These are phyloP conservation scores for Oxytorus armatus DNA, from an alignment of 2,888 invertebrate genomes.

Conservation along the genomic window DNA sequence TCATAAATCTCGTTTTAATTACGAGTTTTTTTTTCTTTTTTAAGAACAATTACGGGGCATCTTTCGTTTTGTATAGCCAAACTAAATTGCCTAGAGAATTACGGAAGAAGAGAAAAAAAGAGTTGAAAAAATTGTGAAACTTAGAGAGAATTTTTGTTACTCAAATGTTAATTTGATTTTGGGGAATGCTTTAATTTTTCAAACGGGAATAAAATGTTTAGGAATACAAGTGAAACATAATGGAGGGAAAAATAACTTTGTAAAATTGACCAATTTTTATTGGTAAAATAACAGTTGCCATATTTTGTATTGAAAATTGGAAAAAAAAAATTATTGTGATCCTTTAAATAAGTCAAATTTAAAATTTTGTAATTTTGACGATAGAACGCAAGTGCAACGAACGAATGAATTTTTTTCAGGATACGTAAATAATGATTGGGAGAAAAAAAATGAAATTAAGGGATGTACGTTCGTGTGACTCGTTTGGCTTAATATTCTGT, in stretches of 20 bases:
- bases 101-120: background rate
- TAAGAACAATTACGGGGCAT: slow-evolving; percentile 35
- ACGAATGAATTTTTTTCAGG: no score
- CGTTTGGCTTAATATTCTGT: no score
- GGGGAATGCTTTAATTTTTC: background rate
- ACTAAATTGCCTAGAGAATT: slow-evolving; percentile 14
- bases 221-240: no score
- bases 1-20: slow-evolving; percentile 53
- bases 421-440: background rate
- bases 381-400: no score
- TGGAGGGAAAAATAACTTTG: no score
- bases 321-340: no score
- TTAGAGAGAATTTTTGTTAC: background rate
- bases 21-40: slow-evolving; percentile 7
- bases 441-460: slow-evolving; percentile 8
- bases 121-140: background rate
- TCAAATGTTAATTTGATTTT: no score
- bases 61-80: slow-evolving; percentile 17
- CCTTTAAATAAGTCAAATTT: no score
- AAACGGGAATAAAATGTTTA: no score
- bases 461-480: no score
- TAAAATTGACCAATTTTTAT: background rate
- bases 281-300: background rate
- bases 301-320: no score
- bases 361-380: no score